These are phyloP conservation scores for Sphyrna mokarran DNA, from an alignment of 2,113 vertebrate genomes.

Conservation along the genomic window DNA sequence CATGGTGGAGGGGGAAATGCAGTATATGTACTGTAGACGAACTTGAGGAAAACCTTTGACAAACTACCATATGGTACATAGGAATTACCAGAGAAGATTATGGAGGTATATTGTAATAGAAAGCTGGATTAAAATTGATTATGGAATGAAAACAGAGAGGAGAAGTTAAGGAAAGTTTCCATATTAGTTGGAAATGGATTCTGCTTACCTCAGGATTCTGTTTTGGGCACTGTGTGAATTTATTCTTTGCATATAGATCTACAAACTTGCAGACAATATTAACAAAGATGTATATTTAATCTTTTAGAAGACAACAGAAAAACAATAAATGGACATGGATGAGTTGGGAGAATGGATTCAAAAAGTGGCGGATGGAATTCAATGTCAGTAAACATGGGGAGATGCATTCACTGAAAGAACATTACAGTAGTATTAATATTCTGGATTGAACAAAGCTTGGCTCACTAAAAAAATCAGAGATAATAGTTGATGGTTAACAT, in stretches of 20 bases:
- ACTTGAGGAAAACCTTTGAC: neutral
- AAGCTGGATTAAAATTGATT: neutral
- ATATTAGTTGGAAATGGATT: neutral
- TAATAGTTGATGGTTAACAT: neutral
- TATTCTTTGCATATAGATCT: neutral
- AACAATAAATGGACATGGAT: neutral
- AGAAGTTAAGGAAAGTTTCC: neutral
- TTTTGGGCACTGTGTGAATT: neutral
- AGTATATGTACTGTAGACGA: neutral
- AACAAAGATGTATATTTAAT: neutral
- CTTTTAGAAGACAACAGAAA: neutral
- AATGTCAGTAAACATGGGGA: too few species aligned
- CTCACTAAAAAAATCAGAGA: neutral
- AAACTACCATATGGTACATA: neutral
- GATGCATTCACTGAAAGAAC: neutral
- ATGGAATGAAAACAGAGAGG: neutral
- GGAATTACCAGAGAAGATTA: neutral
- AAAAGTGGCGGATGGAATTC: too few species aligned
- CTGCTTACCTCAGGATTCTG: neutral
- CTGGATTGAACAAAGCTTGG: neutral
- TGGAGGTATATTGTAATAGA: neutral
- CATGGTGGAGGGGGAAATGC: neutral
- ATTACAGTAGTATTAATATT: neutral
- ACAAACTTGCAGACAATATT: neutral
- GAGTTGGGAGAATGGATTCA: too few species aligned